Evolutionary conservation across 2,888 invertebrate genomes (phyloP), one percentile per base, ranked within the genome.

Genomic region (Ophion obscuratus): DNA sequence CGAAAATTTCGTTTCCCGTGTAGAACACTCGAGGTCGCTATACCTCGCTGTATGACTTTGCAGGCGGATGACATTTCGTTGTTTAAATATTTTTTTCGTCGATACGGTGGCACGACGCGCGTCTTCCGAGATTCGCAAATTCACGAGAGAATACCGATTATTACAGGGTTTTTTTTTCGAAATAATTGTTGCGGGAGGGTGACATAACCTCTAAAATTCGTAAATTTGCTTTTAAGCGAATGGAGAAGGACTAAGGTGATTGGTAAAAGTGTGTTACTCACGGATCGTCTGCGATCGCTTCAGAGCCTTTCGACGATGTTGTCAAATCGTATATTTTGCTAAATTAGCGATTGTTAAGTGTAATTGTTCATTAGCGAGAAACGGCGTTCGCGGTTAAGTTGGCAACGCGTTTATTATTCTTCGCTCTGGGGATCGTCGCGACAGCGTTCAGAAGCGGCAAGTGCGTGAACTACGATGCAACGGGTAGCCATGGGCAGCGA

Each of bases 1-100:
- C 96, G 95, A 90, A 98, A 98, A 94, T 98, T 98, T 87, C 96
- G 95, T 94, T 98, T 98, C 1, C 97, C 97, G 85, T 94, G 93
- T 77, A 95, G 90, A 7, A 91, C 88, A 2, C 94, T 91, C 1
- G 96, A 94, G 0, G 96, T 96, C 47, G 95, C 94, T 88, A 96
- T 95, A 40, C 92, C 88, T 85, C 95, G 93, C 87, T 92, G 94
- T 84, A 95, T 90, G 88, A 94, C 90, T 81, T 93, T 89, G 73
- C 89, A 90, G 10, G 88, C 74, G 40, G 89, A 85, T 70, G 91
- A 87, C 92, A 92, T 92, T 44, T 31, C 11, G 4, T 66, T n/a
- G 64, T 66, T 11, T 14, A 1, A 24, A 24, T 24, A 24, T 24
- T 24, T 3, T 2, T 17, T 11, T 14, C 24, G 6, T 70, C 1